Conservation (phyloP, 2,797 vertebrate genomes). For the Sebastes baramenuke region DNA sequence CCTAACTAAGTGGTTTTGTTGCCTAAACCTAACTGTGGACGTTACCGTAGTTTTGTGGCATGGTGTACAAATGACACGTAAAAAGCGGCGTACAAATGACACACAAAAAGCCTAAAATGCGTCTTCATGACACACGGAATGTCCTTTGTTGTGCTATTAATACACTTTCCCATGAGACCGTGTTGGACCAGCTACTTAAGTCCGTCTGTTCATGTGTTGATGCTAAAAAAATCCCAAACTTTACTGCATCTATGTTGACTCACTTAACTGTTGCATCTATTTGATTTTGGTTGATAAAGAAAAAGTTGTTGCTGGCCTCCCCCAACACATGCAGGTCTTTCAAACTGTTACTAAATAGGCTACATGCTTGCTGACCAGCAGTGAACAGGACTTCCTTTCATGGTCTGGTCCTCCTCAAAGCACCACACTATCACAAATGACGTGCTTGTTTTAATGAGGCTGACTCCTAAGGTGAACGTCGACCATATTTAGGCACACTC, state of each 20-base stretch:
- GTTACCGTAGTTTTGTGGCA: too few species aligned
- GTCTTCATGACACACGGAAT: too few species aligned
- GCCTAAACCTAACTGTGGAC: too few species aligned
- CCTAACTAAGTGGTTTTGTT: too few species aligned
- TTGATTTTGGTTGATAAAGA: not conserved
- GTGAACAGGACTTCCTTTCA: conserved; percentile 42
- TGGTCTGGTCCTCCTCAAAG: conserved; percentile 5
- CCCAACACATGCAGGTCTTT: not conserved
- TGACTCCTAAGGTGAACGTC: conserved; percentile 7
- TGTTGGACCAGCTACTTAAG: not conserved
- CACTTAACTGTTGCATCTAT: not conserved
- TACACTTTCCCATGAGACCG: too few species aligned
- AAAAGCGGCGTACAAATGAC: too few species aligned
- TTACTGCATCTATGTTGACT: not conserved
- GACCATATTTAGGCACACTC: conserved; percentile 36
- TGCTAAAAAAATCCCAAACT: not conserved
- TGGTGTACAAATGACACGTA: too few species aligned
- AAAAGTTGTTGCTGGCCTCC: not conserved
- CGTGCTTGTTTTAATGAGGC: conserved; percentile 39
- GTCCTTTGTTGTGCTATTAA: too few species aligned
- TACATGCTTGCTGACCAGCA: conserved; percentile 11
- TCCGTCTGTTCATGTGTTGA: not conserved
- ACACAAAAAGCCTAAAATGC: too few species aligned
- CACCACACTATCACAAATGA: conserved; percentile 20
- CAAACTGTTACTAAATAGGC: not conserved